phyloP scores from a whole-genome alignment of 2,113 vertebrate genomes.

The Stomatorhinus ivindoensis region DNA sequence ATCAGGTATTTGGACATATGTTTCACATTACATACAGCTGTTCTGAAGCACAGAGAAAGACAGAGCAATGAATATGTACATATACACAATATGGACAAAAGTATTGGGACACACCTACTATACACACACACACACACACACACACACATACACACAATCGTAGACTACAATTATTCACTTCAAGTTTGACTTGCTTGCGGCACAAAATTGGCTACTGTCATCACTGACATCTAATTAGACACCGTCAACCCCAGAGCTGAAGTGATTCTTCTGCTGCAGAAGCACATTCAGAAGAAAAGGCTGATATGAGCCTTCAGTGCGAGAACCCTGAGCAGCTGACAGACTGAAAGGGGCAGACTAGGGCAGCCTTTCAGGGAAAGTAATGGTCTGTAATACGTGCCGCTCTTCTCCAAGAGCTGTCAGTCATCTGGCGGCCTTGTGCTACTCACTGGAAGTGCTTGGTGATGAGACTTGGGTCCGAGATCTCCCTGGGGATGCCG shows the following conservation, averaged over 20 bases:
- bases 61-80: not conserved
- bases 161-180: not conserved
- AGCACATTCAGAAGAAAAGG: not conserved
- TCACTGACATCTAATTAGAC: not conserved
- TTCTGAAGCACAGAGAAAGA: not conserved
- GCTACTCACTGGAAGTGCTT: constrained; percentile 90
- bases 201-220: not conserved
- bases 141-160: too few species aligned
- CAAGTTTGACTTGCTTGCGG: not conserved
- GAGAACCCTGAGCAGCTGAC: not conserved
- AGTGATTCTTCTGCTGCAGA: not conserved
- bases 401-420: not conserved
- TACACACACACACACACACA: too few species aligned
- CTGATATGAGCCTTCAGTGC: not conserved
- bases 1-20: not conserved
- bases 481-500: constrained; percentile 79
- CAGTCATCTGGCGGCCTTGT: not conserved
- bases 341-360: not conserved
- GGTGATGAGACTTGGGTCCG: constrained; percentile 80
- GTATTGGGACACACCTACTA: not conserved
- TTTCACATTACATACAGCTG: not conserved
- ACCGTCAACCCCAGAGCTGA: not conserved
- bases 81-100: not conserved
- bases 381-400: not conserved
- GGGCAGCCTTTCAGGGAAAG: not conserved